These are phyloP conservation scores for Macrocentrus cingulum DNA, from an alignment of 1,140 invertebrate species.

Conservation along the genomic window DNA sequence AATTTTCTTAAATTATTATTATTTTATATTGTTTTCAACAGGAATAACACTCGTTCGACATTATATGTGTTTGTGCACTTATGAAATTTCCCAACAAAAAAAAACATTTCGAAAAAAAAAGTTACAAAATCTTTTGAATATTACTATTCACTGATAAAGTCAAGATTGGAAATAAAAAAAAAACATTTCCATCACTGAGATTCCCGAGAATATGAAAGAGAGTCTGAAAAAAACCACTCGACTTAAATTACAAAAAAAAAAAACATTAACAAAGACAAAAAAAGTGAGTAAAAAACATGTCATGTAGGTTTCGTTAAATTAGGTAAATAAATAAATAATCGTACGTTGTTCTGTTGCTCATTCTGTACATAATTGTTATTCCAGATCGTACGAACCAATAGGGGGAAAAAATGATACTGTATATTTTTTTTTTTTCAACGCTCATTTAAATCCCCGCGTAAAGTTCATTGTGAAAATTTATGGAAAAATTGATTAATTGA, in stretches of 20 bases:
- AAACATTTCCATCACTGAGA: not conserved
- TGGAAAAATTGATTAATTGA: no score
- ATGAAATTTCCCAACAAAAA: slow-evolving; percentile 8
- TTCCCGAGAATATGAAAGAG: not conserved
- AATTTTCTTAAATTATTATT: slow-evolving; percentile 32
- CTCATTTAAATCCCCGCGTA: no score
- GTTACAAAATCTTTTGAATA: no score
- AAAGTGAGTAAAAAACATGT: slow-evolving; percentile 24
- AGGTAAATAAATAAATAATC: slow-evolving; percentile 29
- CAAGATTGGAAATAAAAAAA: no score
- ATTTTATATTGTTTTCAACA: slow-evolving; percentile 37
- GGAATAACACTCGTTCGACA: slow-evolving; percentile 43
- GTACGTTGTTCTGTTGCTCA: not conserved
- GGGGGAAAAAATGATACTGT: no score
- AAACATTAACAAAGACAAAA: slow-evolving; percentile 2
- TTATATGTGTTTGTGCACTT: slow-evolving; percentile 47
- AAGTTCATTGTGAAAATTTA: no score
- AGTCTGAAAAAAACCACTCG: not conserved
- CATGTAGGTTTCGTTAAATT: slow-evolving; percentile 29
- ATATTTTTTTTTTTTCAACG: no score
- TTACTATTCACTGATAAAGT: no score
- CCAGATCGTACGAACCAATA: slow-evolving; percentile 10
- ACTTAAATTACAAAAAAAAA: slow-evolving; percentile 5
- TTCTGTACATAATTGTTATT: slow-evolving; percentile 1
- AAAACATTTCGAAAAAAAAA: no score